Evolutionary conservation across 2,888 invertebrate species (phyloP), one percentile per base, ranked within the genome.

Genomic region (Caenorhabditis macrosperma): DNA sequence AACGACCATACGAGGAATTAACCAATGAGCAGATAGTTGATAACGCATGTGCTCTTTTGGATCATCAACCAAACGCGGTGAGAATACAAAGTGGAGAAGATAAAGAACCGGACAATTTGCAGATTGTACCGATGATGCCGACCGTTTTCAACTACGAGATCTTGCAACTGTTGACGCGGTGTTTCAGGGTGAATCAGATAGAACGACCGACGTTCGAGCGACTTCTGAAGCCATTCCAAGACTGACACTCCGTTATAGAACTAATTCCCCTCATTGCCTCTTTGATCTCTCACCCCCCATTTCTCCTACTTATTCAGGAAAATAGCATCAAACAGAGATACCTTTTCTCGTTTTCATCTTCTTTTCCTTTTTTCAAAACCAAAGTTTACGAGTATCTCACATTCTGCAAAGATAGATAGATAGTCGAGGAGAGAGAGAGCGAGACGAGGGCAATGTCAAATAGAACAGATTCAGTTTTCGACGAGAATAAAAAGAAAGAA

Each of bases 11-110:
- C 91, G 94, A 94, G 76, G 93, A 94, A 78, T 69, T 95, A 83
- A 93, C 93, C 17, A 95, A 96, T 90, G 93, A 93, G 66, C 94
- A 95, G 92, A 94, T 96, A 59, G 93, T 95, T 82, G 94, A 95
- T 88, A 95, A 95, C 91, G 93, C 95, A 64, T 82, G 83, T 50
- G 78, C 71, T 50, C 61, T 85, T 50, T 61, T 85, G 60, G 74
- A 81, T 35, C 61, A 79, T 44, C 71, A 76, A 48, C 57, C 63
- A 50, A 48, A 76, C 28, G 81, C 83, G 66, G 87, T 87, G 44
- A 46, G 79, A 46, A 15, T 7, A 6, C 44, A 28, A 3, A 20
- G 20, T 9, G 5, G 6, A 30, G 20, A 55, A 22, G 33, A 15
- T 5, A 15, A 15, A 17, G 33, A 50, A 15, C 0, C 17, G 24